Evolutionary conservation across 2,113 vertebrate species (phyloP).

Genomic region (Chroicocephalus ridibundus): DNA sequence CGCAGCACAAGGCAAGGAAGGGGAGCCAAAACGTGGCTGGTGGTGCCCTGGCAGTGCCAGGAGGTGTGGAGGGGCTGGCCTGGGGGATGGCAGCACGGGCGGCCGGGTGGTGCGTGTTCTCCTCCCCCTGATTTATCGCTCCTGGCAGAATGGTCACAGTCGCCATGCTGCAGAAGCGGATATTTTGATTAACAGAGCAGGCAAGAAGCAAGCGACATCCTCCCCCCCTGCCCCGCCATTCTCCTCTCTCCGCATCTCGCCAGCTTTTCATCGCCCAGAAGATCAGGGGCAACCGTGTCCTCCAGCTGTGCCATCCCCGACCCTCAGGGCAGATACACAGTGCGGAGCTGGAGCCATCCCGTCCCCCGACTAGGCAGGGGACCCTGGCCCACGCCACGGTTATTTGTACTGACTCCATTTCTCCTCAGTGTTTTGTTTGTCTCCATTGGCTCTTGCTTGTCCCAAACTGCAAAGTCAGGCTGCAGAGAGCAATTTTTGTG

Average conservation of each 20-base stretch:
- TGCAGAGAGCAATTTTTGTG: neutral
- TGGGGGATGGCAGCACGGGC: accelerated
- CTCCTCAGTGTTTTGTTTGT: neutral
- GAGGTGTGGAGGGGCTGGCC: neutral
- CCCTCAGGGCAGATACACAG: neutral
- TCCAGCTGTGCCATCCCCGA: neutral
- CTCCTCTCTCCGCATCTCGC: neutral
- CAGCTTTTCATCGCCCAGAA: neutral
- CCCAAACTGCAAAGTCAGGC: neutral
- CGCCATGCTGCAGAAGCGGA: neutral
- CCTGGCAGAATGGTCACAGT: constrained; percentile 5
- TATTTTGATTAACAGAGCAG: constrained; percentile 32
- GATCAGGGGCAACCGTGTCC: neutral
- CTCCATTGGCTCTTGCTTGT: neutral
- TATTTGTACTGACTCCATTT: neutral
- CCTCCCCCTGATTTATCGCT: neutral
- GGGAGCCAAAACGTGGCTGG: neutral
- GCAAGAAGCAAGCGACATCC: neutral
- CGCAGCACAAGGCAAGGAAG: neutral
- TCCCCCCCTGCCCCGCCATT: accelerated
- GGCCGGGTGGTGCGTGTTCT: neutral
- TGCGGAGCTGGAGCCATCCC: neutral
- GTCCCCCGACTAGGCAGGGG: neutral
- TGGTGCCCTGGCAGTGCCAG: neutral
- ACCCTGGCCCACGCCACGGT: neutral